Evolutionary conservation across 2,113 vertebrate genomes (phyloP).

Genomic region (Fulica atra): DNA sequence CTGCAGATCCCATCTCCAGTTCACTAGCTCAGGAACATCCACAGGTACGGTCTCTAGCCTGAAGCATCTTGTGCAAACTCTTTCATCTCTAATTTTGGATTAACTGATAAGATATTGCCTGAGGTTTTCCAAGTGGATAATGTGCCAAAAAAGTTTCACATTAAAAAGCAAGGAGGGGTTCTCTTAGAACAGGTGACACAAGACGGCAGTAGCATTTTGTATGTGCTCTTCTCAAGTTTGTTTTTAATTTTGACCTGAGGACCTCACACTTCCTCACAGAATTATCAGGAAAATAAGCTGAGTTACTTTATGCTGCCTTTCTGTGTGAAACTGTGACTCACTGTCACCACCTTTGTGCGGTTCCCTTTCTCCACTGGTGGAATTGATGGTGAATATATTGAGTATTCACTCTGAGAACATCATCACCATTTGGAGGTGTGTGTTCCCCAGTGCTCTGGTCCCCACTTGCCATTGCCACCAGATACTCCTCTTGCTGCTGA

Average conservation of each 20-base stretch:
- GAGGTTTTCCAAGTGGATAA: background rate
- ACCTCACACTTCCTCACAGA: background rate
- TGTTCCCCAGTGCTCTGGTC: background rate
- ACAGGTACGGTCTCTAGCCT: constrained; percentile 68
- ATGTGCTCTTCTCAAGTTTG: background rate
- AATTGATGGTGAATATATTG: background rate
- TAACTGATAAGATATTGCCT: background rate
- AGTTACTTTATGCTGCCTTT: background rate
- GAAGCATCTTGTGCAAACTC: background rate
- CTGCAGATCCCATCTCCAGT: constrained; percentile 54
- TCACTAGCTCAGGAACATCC: constrained; percentile 62
- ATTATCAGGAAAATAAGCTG: background rate
- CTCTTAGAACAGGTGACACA: background rate
- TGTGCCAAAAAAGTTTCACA: too few relatives aligned
- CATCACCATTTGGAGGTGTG: background rate
- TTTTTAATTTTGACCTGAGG: background rate
- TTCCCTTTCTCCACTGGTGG: background rate
- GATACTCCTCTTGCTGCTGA: background rate
- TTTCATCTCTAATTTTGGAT: background rate
- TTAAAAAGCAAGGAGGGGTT: background rate
- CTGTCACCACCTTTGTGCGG: background rate
- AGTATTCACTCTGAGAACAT: background rate
- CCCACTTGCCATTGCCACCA: background rate
- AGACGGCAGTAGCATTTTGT: background rate
- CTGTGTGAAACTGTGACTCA: background rate